Evolutionary conservation across 2,888 invertebrate species (phyloP), one percentile per base, ranked within the genome.

Genomic region (Trichogramma evanescens): DNA sequence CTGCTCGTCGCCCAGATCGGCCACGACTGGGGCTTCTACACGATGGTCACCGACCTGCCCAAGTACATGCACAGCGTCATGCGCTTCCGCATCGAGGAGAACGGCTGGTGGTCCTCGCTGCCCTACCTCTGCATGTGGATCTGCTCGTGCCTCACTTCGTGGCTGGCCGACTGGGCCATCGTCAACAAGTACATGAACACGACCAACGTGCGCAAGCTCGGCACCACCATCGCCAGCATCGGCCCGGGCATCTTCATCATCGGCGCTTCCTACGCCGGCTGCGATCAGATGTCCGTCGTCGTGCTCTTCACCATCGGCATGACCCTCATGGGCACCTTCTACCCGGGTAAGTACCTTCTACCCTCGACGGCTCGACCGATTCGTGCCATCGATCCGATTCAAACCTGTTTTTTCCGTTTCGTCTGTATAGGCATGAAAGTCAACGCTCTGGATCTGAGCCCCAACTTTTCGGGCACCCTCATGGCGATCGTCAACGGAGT

Each of bases 1-100:
- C 74, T 91, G n/a, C 84, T 90, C 8, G 83, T 83, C 53, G 89
- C 89, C 0, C 76, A 77, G 46, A 62, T 77, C 5, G 78, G 77
- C 0, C 77, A 77, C 65, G 77, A 77, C 43, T 77, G 77, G 77
- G 77, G 77, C 4, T 74, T 77, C 60, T 77, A 77, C 59, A 77
- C 77, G 0, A 69, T 77, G 71, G 72, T 77, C 4, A 76, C 74
- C 10, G 77, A 77, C 61, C 64, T 80, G 1, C 80, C 80, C 2
- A 76, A 77, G 50, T 80, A 79, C 67, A 78, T 80, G 75, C 76
- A 74, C 63, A 72, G 70, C 60, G 75, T 81, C 5, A 67, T 81
- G 41, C 74, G 77, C 56, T 78, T 78, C 66, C 70, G 76, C 52
- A 75, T 81, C 65, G 70, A 75, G 67, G 69, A 74, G 71, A 80